Percentiles rank a stretch among this genome's conserved stretches.
phyloP scores from a whole-genome alignment of 2,888 invertebrate genomes.

The Volucella bombylans region DNA sequence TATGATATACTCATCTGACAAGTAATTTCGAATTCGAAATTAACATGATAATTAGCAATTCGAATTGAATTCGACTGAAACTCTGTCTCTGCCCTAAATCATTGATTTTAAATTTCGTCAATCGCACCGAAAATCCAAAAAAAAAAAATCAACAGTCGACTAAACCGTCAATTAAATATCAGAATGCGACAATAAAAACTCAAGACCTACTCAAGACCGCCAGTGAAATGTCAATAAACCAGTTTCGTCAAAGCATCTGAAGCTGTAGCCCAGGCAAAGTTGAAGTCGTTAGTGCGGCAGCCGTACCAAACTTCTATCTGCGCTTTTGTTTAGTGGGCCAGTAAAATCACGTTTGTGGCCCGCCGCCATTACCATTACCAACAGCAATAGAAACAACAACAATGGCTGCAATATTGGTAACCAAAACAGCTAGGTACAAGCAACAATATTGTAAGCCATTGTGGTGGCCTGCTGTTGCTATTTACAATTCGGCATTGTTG shows the following conservation, averaged over 20 bases:
- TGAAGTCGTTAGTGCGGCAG: neutral
- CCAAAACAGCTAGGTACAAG: slow-evolving; percentile 7
- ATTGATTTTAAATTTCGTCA: no score
- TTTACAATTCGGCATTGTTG: slow-evolving; percentile 51
- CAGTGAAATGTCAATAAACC: slow-evolving; percentile 59
- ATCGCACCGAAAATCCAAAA: no score
- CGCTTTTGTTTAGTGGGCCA: slow-evolving; percentile 60
- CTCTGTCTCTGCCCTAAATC: no score
- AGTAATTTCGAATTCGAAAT: no score
- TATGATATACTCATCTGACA: no score
- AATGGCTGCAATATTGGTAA: neutral
- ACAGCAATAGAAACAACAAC: slow-evolving; percentile 2
- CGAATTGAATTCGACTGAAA: no score
- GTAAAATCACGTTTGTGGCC: slow-evolving; percentile 55
- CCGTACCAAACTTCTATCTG: neutral
- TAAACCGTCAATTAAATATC: slow-evolving; percentile 55
- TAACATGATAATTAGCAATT: no score
- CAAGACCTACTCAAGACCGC: slow-evolving; percentile 7
- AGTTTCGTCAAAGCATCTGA: slow-evolving; percentile 25
- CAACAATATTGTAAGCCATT: slow-evolving; percentile 41
- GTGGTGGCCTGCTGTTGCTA: slow-evolving; percentile 21
- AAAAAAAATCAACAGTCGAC: slow-evolving; percentile 9
- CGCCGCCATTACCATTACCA: slow-evolving; percentile 23
- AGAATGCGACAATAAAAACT: slow-evolving; percentile 51
- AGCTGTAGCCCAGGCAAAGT: neutral